Conservation (phyloP, 2,113 vertebrate genomes). For the Dryoscopus gambensis region DNA sequence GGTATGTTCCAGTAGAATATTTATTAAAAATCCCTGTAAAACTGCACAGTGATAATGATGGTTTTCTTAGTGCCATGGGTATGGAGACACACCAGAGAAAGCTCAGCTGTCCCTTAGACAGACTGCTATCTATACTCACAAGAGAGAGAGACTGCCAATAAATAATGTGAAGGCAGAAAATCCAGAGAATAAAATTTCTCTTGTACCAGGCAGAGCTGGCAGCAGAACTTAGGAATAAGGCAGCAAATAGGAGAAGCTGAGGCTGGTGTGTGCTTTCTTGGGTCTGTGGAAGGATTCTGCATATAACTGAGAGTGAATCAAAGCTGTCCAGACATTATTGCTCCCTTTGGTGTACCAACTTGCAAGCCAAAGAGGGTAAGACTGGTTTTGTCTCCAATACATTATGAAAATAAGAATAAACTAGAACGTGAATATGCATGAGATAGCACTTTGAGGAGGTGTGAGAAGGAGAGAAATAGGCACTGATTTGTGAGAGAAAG, state of each 20-base stretch:
- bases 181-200: background rate
- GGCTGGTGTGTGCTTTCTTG: background rate
- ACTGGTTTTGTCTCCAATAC: background rate
- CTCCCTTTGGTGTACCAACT: background rate
- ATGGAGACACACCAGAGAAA: background rate
- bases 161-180: background rate
- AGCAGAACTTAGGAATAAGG: background rate
- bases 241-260: background rate
- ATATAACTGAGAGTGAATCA: background rate
- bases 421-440: accelerated
- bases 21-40: background rate
- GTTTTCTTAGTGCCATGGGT: background rate
- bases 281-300: background rate
- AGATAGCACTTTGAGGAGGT: background rate
- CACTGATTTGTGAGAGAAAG: background rate
- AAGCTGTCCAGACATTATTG: background rate
- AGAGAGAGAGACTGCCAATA: background rate
- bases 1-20: background rate
- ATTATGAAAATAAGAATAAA: background rate
- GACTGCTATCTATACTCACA: background rate
- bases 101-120: background rate
- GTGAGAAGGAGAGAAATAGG: background rate
- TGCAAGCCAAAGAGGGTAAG: background rate
- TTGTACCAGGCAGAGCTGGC: background rate
- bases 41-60: background rate